A percentile compares a stretch with the other conserved stretches of the same genome.
Evolutionary conservation across 2,797 vertebrate species (phyloP).

Genomic region (Sebastes trivittatus): DNA sequence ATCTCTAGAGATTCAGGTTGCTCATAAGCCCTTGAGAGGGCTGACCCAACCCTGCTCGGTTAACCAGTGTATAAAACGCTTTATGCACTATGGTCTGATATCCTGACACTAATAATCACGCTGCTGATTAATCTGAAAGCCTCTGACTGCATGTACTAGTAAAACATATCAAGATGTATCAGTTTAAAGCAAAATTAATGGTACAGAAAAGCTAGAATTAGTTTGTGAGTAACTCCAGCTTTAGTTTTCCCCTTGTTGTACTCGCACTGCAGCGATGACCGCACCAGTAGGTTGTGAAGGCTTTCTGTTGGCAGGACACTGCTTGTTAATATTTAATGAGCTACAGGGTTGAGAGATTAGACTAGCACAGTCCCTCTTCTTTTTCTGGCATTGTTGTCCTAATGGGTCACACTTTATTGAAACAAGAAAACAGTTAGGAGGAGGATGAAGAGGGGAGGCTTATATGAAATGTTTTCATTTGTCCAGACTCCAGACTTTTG

Average conservation of each 20-base stretch:
- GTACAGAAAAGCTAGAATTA: not conserved
- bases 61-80: slow-evolving; percentile 51
- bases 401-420: not conserved
- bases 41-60: slow-evolving; percentile 44
- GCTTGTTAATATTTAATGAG: slow-evolving; percentile 42
- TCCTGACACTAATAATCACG: slow-evolving; percentile 50
- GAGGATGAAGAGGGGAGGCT: not conserved
- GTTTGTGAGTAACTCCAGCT: not conserved
- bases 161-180: slow-evolving; percentile 5
- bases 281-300: not conserved
- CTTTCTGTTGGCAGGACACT: not conserved
- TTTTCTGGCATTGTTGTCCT: not conserved
- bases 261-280: not conserved
- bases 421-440: not conserved
- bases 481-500: slow-evolving; percentile 8
- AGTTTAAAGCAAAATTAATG: not conserved
- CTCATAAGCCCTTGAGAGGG: slow-evolving; percentile 64
- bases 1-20: slow-evolving; percentile 62
- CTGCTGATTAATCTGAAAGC: slow-evolving; percentile 56
- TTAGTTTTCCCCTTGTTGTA: not conserved
- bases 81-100: slow-evolving; percentile 49
- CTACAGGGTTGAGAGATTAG: slow-evolving; percentile 11
- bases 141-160: slow-evolving; percentile 1
- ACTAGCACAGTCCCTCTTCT: slow-evolving; percentile 5
- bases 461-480: not conserved